Evolutionary conservation across 2,113 vertebrate genomes (phyloP).

Genomic region (Rhabdomys dilectus): DNA sequence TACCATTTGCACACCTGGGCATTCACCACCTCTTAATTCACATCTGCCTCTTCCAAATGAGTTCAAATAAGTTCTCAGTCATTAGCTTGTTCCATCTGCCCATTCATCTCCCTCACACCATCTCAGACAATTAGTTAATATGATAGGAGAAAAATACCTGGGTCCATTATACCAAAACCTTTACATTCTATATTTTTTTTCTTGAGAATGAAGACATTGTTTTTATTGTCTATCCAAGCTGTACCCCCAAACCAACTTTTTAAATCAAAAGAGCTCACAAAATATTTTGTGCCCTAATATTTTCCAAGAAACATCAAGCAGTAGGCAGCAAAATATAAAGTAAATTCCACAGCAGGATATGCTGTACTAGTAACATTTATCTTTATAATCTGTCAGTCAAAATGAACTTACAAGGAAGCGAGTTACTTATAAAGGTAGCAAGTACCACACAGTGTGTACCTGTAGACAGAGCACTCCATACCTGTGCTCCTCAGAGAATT

Average conservation of each 20-base stretch:
- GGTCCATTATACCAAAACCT: background rate
- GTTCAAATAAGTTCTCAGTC: background rate
- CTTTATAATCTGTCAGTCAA: background rate
- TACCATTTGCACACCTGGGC: background rate
- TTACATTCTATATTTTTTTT: conserved; percentile 32
- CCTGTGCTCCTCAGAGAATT: background rate
- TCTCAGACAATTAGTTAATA: background rate
- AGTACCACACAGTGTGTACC: background rate
- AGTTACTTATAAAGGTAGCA: background rate
- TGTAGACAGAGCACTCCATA: background rate
- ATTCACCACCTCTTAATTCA: conserved; percentile 2
- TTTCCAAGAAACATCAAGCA: background rate
- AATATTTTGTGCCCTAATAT: background rate
- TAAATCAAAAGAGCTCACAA: background rate
- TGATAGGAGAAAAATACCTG: background rate
- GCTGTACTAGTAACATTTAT: background rate
- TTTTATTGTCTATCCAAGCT: background rate
- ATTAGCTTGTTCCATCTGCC: background rate
- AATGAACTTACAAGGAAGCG: background rate
- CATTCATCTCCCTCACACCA: background rate
- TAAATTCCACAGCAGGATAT: background rate
- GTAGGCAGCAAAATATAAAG: background rate
- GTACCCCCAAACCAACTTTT: background rate
- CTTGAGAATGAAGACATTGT: background rate
- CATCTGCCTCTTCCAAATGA: conserved; percentile 7